phyloP scores from a whole-genome alignment of 2,888 invertebrate species.

The Eupithecia vulgata region DNA sequence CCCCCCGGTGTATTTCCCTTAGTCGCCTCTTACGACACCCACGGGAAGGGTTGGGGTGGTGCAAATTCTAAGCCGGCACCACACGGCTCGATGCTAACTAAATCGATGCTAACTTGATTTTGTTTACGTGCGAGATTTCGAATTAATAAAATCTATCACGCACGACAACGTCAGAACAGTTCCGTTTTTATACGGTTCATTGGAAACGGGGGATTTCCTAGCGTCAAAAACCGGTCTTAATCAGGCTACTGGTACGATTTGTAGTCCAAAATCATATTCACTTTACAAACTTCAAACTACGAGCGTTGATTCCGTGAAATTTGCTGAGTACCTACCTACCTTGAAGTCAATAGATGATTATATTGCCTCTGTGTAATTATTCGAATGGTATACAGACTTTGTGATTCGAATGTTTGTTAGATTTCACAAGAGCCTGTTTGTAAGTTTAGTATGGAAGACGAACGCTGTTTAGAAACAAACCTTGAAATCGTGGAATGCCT shows the following conservation, averaged over 20 bases:
- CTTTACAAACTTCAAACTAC: background rate
- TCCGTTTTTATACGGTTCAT: background rate
- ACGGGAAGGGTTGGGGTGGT: too few relatives aligned
- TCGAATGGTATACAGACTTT: background rate
- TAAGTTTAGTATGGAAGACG: conserved; percentile 20
- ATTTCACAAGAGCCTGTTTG: conserved; percentile 17
- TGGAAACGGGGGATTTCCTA: background rate
- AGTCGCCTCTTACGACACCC: too few relatives aligned
- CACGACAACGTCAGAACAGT: background rate
- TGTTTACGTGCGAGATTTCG: background rate
- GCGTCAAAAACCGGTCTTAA: background rate
- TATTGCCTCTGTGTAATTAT: background rate
- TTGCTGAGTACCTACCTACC: background rate
- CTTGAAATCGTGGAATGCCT: conserved; percentile 89
- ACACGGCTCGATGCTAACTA: too few relatives aligned
- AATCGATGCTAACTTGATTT: background rate
- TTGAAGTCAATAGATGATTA: background rate
- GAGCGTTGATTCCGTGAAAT: background rate
- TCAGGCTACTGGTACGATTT: background rate
- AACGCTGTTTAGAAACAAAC: conserved; percentile 58
- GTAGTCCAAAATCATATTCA: background rate
- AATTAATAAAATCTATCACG: background rate
- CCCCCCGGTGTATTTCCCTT: too few relatives aligned
- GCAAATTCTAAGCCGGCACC: too few relatives aligned
- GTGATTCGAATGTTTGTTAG: conserved; percentile 12